phyloP scores from a whole-genome alignment of 2,797 vertebrate genomes.

The Poeciliopsis turneri region DNA sequence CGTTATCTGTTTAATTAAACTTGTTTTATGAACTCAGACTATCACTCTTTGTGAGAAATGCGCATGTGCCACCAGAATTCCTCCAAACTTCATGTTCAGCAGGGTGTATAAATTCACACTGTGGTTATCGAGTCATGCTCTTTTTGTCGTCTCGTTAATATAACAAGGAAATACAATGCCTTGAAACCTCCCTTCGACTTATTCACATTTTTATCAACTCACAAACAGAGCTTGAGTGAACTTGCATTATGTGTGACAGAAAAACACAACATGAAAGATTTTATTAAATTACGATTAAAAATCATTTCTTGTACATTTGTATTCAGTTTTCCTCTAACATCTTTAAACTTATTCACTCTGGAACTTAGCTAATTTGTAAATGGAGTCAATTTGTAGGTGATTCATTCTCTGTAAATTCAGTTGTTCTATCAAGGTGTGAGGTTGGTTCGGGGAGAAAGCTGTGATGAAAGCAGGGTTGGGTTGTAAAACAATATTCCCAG shows the following conservation, averaged over 20 bases:
- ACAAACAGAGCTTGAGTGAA: neutral
- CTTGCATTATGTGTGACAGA: neutral
- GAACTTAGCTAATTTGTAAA: neutral
- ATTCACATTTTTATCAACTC: neutral
- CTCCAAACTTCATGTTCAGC: slow-evolving; percentile 5
- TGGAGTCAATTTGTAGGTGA: neutral
- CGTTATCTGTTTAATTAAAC: slow-evolving; percentile 39
- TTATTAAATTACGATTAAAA: neutral
- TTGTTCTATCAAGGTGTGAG: neutral
- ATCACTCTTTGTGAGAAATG: slow-evolving; percentile 20
- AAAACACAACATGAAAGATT: neutral
- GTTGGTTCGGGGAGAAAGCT: neutral
- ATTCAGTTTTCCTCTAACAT: neutral
- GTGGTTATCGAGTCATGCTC: slow-evolving; percentile 1
- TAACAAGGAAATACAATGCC: neutral
- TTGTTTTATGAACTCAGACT: slow-evolving; percentile 37
- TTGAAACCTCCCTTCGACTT: neutral
- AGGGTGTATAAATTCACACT: slow-evolving; percentile 19
- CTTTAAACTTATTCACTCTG: neutral
- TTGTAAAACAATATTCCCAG: neutral
- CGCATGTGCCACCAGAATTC: neutral
- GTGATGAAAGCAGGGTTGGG: neutral
- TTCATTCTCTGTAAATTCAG: neutral
- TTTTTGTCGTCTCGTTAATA: neutral
- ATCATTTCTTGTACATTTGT: neutral